Evolutionary conservation across 2,113 vertebrate species (phyloP), one percentile per base, ranked within the genome.

Genomic region (Lagopus leucura): DNA sequence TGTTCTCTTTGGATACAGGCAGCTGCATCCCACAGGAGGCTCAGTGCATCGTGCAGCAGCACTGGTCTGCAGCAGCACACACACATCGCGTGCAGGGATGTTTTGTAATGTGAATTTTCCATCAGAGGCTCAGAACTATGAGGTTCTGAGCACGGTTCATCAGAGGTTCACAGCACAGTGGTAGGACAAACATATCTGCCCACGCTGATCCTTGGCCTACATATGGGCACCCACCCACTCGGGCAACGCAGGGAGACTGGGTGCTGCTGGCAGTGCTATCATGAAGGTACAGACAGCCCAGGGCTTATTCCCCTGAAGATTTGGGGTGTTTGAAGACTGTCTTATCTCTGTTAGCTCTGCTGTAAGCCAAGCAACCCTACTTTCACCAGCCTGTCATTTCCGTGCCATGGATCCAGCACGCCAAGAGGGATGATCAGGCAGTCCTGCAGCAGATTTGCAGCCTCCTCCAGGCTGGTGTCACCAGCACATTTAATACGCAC

Each of bases 381-480:
- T 32, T 25, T 55, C 73, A 42, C 14, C 40, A 40, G 5, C 40
- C 6, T 61, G 61, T 73, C 54, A 2, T 54, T 42, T 73, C 40
- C 77, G 28, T n/a, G 20, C 8, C 2, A 0, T 8, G 15, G n/a
- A 9, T 30, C 45, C 20, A 4, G 45, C 1, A 40, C 20, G 10
- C 76, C 22, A 4, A 2, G 71, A 8, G 38, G 25, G 47, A 47
- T 6, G 60, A 27, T 34, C 72, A 5, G 8, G 42, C 21, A 5
- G 42, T 88, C 40, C 72, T 16, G 66, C 66, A 75, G 78, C 34
- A 57, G 36, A 22, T 75, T 14, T 16, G 22, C 48, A 91, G 79
- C 60, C 75, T 77, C 82, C 54, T 75, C 75, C 75, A 1, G 2
- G 58, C 85, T 48, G 90, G 88, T 95, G 93, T 76, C 90, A 92